Conservation (phyloP, 1,140 invertebrate species). For the Trachymyrmex cornetzi region DNA sequence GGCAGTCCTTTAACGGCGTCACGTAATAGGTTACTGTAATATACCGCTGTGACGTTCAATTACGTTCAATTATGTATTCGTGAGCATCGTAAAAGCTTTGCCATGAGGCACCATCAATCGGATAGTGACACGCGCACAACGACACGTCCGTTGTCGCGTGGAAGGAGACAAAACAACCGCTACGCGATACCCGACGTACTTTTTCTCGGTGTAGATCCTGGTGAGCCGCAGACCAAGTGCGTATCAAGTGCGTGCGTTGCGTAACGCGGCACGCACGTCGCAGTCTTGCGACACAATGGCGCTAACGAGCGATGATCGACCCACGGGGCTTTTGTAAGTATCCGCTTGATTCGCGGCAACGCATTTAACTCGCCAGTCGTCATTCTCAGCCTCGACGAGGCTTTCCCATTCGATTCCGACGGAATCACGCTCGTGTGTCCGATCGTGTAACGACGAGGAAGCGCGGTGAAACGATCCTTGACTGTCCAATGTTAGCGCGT, state of each 20-base stretch:
- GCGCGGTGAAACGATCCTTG: slow-evolving; percentile 36
- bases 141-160: background rate
- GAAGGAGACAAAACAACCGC: slow-evolving; percentile 52
- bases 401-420: slow-evolving; percentile 21
- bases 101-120: slow-evolving; percentile 32
- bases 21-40: slow-evolving; percentile 17
- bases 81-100: slow-evolving; percentile 17
- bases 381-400: slow-evolving; percentile 13
- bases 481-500: slow-evolving; percentile 15
- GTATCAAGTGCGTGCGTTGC: slow-evolving; percentile 70
- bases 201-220: slow-evolving; percentile 69
- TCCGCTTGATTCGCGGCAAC: slow-evolving; percentile 59
- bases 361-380: slow-evolving; percentile 46
- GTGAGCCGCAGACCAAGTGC: slow-evolving; percentile 61
- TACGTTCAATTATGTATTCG: slow-evolving; percentile 50
- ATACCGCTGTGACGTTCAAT: slow-evolving; percentile 37
- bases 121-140: background rate
- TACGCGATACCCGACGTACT: slow-evolving; percentile 62
- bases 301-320: slow-evolving; percentile 73
- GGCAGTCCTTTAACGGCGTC: slow-evolving; percentile 21
- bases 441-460: slow-evolving; percentile 41
- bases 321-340: slow-evolving; percentile 49
- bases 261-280: slow-evolving; percentile 63
- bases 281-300: slow-evolving; percentile 64
- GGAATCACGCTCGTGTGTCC: slow-evolving; percentile 19